Evolutionary conservation across 1,140 invertebrate species (phyloP), one percentile per base, ranked within the genome.

Genomic region (Pogonus chalceus): DNA sequence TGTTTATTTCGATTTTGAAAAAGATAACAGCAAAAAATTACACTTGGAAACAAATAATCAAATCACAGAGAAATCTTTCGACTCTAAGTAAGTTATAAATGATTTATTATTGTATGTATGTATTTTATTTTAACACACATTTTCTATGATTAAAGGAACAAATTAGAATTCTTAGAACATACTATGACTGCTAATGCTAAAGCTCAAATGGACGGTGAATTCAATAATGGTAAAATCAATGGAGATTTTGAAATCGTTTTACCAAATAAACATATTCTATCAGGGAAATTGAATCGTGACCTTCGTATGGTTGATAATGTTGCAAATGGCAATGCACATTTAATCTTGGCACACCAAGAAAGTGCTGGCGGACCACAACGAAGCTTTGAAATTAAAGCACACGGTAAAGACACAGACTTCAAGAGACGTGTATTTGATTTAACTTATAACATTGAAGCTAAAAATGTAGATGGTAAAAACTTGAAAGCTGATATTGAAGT

Each of bases 1-100:
- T 23, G 18, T 89, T 1, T 77, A 75, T 48, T 78, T 81, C 7
- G 77, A 88, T 63, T 82, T 78, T n/a, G 78, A 81, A 12, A 85
- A 85, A 56, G 77, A 85, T 61, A 80, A 81, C 12, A 79, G 65
- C 43, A 79, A 83, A 47, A 81, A 80, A 57, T 56, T 88, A 1
- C 73, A 76, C 55, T 59, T 85, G 3, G 74, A 73, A n/a, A 84
- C 84, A 0, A 71, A 77, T 23, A 80, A 75, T 31, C 77, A 77
- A 46, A 53, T 77, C 0, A 76, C 75, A 0, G 74, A 78, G 3
- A 73, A 72, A 0, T 69, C 71, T 1, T 24, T 87, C 0, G 77
- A 82, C n/a, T 78, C 83, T 0, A 87, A 83, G 72, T 78, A 69
- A 72, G 74, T 72, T 16, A 56, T 14, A 46, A 35, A 43, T 4